These are phyloP conservation scores for Himalopsyche anomala DNA, from an alignment of 2,888 invertebrate species.

Conservation along the genomic window DNA sequence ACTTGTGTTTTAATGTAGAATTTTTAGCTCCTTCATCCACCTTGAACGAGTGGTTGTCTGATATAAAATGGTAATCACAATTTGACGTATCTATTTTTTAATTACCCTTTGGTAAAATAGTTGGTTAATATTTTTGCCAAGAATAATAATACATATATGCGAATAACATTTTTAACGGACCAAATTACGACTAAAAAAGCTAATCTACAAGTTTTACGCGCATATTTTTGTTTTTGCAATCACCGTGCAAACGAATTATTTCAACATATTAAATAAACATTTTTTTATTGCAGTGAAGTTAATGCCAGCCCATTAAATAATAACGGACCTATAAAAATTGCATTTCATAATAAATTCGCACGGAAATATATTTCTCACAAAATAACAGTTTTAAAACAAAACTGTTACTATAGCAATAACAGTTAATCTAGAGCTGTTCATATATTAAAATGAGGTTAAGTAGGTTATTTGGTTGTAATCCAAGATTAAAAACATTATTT, in stretches of 20 bases:
- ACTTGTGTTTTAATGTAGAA: too few species aligned
- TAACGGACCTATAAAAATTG: background rate
- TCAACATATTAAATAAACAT: background rate
- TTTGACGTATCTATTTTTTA: too few species aligned
- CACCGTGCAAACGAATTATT: background rate
- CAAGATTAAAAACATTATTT: background rate
- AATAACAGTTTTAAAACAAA: constrained; percentile 2
- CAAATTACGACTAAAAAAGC: too few species aligned
- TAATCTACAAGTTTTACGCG: too few species aligned
- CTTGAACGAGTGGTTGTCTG: too few species aligned
- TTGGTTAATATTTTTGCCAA: too few species aligned
- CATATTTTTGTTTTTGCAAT: background rate
- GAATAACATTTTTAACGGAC: too few species aligned
- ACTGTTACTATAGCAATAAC: background rate
- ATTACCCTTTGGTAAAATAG: too few species aligned
- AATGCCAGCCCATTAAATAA: background rate
- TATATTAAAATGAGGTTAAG: background rate
- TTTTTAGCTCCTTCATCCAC: too few species aligned
- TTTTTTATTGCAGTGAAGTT: constrained; percentile 8
- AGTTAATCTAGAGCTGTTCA: background rate
- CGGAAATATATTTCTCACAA: constrained; percentile 1
- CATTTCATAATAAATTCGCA: constrained; percentile 3
- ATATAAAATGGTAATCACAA: too few species aligned
- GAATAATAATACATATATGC: too few species aligned
- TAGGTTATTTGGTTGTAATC: background rate